Base-by-base conservation (phyloP, 2,888 invertebrate genomes). In the Leptothorax acervorum region DNA sequence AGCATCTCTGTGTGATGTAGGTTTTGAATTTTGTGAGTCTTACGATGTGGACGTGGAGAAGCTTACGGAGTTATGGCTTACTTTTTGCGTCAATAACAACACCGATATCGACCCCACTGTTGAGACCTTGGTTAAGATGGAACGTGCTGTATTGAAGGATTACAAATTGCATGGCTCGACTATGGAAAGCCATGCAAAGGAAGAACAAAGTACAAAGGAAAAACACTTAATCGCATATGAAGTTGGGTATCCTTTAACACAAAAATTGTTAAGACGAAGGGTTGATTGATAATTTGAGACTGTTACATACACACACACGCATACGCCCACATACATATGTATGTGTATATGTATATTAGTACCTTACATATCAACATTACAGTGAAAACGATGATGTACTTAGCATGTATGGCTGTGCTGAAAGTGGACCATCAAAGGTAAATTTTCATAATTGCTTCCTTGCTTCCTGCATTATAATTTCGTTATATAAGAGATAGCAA, bases 61-160 rank as follows among this genome's bases (percentile, higher is more conserved):
- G 45, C 90, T 95, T 66, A 90, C 93, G 1, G 93, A 94, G 76
- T 90, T 90, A 73, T 95, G 95, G 95, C 71, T 94, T 23, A 93
- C 91, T 18, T 94, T 92, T 82, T 91, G 92, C 62, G 85, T 92
- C 51, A 78, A 83, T 3, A 86, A 71, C 18, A 81, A 89, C 48
- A 89, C 91, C 12, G 84, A 90, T 57, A 88, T 91, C 55, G 83
- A 91, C 74, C 93, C 92, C 0, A 91, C 93, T 15, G 0, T 94
- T 23, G 73, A 91, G 35, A 83, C 82, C 53, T 91, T 94, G 42
- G 83, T 83, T 12, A 85, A 93, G 63, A 85, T 94, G 87, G 91
- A 94, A 81, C 83, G 84, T 48, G 39, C 89, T 53, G 88, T 85
- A 74, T 83, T 82, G 23, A 87, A 75, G n/a, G 82, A 86, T 70